Conservation (phyloP, 2,113 vertebrate genomes). For the Crotophaga sulcirostris region DNA sequence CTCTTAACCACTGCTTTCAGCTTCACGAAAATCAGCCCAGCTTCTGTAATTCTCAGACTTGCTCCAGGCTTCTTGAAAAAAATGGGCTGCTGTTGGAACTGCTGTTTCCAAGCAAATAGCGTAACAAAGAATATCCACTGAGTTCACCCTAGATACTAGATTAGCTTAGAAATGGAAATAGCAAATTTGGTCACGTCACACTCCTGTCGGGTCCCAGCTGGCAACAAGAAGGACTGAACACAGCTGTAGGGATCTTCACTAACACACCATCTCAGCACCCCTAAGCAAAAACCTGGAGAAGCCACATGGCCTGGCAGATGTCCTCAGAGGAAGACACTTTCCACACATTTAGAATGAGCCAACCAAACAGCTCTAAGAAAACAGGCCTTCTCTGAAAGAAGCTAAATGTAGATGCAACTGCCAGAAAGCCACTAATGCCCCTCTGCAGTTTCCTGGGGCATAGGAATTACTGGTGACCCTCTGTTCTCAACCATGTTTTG, state of each 20-base stretch:
- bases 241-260: background rate
- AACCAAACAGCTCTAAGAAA: background rate
- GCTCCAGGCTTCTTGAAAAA: background rate
- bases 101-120: background rate
- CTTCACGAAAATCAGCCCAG: background rate
- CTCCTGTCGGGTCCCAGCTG: background rate
- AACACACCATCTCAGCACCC: background rate
- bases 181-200: background rate
- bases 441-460: background rate
- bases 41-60: slow-evolving; percentile 28
- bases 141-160: background rate
- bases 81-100: background rate
- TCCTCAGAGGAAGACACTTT: background rate
- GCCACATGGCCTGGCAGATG: background rate
- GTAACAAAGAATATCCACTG: background rate
- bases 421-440: background rate
- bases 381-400: background rate
- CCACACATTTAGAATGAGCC: background rate
- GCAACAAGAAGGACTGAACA: background rate
- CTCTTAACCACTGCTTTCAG: slow-evolving; percentile 29
- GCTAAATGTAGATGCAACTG: rapidly evolving
- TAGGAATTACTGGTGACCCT: background rate
- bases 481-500: background rate
- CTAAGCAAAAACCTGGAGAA: background rate
- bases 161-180: background rate